Percentiles rank a stretch among this genome's conserved stretches.
These are phyloP conservation scores for Drosophila anomelani DNA, from an alignment of 2,888 invertebrate genomes.

Conservation along the genomic window DNA sequence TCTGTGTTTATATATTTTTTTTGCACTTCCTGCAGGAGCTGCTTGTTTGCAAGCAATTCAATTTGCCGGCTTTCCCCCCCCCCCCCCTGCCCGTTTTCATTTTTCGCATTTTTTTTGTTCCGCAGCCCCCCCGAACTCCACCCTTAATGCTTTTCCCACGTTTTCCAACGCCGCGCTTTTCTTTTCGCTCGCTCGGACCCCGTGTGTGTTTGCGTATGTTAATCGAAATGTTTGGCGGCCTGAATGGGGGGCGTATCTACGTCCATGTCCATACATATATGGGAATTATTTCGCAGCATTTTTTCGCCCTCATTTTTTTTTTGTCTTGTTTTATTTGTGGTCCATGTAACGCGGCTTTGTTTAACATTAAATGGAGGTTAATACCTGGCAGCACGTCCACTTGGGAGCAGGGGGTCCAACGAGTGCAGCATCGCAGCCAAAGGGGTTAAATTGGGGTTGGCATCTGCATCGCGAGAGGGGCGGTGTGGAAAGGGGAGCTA, in stretches of 20 bases:
- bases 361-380: slow-evolving; percentile 79
- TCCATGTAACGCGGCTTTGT: slow-evolving; percentile 74
- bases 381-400: slow-evolving; percentile 75
- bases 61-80: slow-evolving; percentile 56
- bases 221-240: slow-evolving; percentile 76
- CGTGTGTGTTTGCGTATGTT: slow-evolving; percentile 74
- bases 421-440: slow-evolving; percentile 56
- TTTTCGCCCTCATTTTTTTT: slow-evolving; percentile 18
- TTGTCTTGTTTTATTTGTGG: not conserved
- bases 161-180: slow-evolving; percentile 10
- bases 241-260: slow-evolving; percentile 33
- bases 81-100: slow-evolving; percentile 12
- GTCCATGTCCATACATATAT: slow-evolving; percentile 13
- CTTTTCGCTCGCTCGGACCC: slow-evolving; percentile 20
- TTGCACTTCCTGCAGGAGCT: slow-evolving; percentile 39
- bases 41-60: slow-evolving; percentile 71
- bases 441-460: slow-evolving; percentile 49
- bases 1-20: not conserved
- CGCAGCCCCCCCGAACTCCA: not conserved
- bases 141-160: not conserved
- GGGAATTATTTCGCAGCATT: slow-evolving; percentile 12
- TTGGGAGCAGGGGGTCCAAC: slow-evolving; percentile 36
- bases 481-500: slow-evolving; percentile 33
- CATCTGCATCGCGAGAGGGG: slow-evolving; percentile 25
- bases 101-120: not conserved